A percentile compares a stretch with the other conserved stretches of the same genome.
Evolutionary conservation across 1,140 invertebrate species (phyloP).

Genomic region (Heliconius hewitsoni): DNA sequence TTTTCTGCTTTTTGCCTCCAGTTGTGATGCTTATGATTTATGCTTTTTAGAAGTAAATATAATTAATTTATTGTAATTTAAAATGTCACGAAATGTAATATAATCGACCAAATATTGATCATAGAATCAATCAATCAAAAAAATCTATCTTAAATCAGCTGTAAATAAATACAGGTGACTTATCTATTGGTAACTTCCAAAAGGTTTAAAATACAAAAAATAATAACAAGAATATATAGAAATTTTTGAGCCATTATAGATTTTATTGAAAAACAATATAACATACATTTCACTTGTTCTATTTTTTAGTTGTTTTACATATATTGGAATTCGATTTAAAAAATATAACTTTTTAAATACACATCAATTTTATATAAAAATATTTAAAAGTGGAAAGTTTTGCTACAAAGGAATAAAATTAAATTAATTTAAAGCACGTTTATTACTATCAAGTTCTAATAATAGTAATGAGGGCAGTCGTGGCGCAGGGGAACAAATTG

Average conservation of each 20-base stretch:
- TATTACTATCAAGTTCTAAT: too few relatives aligned
- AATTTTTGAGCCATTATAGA: too few relatives aligned
- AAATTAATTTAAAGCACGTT: too few relatives aligned
- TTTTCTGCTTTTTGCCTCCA: conserved; percentile 12
- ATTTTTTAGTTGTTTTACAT: background rate
- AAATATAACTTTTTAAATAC: too few relatives aligned
- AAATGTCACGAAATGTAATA: background rate
- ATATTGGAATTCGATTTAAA: too few relatives aligned
- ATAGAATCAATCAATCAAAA: background rate
- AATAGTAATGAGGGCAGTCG: too few relatives aligned
- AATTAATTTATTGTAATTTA: background rate
- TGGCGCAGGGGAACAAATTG: too few relatives aligned
- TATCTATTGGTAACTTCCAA: background rate
- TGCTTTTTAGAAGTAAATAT: background rate
- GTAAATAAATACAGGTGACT: background rate
- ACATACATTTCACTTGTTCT: background rate
- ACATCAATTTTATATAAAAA: too few relatives aligned
- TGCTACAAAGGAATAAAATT: background rate
- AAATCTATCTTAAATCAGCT: background rate
- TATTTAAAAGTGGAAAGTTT: background rate
- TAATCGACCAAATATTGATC: background rate
- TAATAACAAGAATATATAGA: too few relatives aligned
- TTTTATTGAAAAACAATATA: too few relatives aligned
- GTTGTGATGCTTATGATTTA: conserved; percentile 27
- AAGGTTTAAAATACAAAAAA: too few relatives aligned